Evolutionary conservation across 2,888 invertebrate genomes (phyloP).

Genomic region (Synergus itoensis): DNA sequence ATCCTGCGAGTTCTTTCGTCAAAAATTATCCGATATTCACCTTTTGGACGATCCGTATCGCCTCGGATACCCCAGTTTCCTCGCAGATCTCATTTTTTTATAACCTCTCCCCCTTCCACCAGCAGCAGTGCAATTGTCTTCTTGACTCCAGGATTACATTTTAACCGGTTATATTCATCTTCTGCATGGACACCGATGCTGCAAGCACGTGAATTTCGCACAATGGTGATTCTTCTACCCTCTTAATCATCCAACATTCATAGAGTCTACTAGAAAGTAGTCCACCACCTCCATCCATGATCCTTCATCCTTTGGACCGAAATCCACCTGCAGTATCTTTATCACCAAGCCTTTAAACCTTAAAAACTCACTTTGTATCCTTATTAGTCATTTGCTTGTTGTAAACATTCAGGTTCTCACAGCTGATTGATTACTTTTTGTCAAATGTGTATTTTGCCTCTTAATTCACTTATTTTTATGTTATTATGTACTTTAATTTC

Average conservation of each 20-base stretch:
- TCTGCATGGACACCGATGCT: slow-evolving; percentile 32
- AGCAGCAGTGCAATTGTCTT: slow-evolving; percentile 44
- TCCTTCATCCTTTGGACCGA: slow-evolving; percentile 27
- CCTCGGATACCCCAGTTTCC: slow-evolving; percentile 5
- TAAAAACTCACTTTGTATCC: neutral
- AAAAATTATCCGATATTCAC: slow-evolving; percentile 1
- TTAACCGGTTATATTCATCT: slow-evolving; percentile 32
- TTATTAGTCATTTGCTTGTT: neutral
- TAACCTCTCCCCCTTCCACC: slow-evolving; percentile 56
- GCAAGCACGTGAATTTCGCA: slow-evolving; percentile 41
- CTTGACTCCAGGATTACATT: slow-evolving; percentile 37
- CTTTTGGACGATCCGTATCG: slow-evolving; percentile 32
- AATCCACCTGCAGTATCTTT: slow-evolving; percentile 3
- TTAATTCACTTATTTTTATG: neutral
- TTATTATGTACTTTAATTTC: neutral
- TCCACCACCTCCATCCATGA: slow-evolving; percentile 31
- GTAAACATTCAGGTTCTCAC: slow-evolving; percentile 24
- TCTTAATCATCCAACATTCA: slow-evolving; percentile 41
- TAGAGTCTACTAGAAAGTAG: slow-evolving; percentile 36
- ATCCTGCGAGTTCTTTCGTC: slow-evolving; percentile 4
- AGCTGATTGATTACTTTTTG: neutral
- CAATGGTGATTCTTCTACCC: slow-evolving; percentile 44
- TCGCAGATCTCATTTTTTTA: slow-evolving; percentile 54
- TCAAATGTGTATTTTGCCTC: neutral
- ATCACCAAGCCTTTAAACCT: neutral